A percentile compares a stretch with the other conserved stretches of the same genome.
phyloP scores from a whole-genome alignment of 2,888 invertebrate genomes.

The Harmothoe impar region DNA sequence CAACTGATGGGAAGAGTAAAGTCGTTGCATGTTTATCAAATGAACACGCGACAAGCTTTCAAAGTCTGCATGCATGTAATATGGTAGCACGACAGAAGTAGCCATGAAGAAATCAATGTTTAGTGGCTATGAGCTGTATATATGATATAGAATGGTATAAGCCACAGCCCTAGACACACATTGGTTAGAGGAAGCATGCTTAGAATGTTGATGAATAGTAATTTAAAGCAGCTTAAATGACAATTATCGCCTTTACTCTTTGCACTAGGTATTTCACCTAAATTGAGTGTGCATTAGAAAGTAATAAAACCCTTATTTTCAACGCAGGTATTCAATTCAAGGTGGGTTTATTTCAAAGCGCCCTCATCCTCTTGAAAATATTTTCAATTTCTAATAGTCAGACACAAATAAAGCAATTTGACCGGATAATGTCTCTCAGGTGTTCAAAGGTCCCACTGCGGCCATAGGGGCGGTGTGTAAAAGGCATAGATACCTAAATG shows the following conservation, averaged over 20 bases:
- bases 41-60: not conserved
- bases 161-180: too few species aligned
- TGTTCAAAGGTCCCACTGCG: not conserved
- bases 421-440: slow-evolving; percentile 21
- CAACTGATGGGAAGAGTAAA: not conserved
- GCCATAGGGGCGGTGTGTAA: not conserved
- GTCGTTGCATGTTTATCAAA: not conserved
- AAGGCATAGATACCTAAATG: not conserved
- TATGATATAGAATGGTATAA: too few species aligned
- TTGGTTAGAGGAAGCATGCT: too few species aligned
- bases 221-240: too few species aligned
- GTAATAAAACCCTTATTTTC: too few species aligned
- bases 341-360: not conserved
- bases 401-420: slow-evolving; percentile 11
- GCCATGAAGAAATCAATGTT: too few species aligned
- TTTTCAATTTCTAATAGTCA: not conserved
- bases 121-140: too few species aligned
- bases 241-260: too few species aligned
- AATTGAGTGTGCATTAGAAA: too few species aligned
- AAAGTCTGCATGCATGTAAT: not conserved
- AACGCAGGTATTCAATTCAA: not conserved
- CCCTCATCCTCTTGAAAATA: not conserved
- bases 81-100: too few species aligned
- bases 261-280: too few species aligned
- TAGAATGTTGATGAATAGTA: too few species aligned